Base-by-base conservation (phyloP, 2,888 invertebrate species). In the Helobdella robusta region DNA sequence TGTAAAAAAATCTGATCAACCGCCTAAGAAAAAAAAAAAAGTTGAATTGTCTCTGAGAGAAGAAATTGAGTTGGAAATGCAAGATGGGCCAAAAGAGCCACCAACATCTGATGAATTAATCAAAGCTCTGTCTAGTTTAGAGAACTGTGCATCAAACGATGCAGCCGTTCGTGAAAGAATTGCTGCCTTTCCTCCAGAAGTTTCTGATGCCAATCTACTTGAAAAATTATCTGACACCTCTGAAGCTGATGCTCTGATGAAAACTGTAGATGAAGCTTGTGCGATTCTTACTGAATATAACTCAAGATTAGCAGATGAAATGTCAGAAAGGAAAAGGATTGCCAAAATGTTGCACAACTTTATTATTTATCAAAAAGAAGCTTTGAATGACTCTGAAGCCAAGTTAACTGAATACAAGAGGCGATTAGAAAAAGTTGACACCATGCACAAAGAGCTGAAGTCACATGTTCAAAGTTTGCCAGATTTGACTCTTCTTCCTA, bases 61-160 rank as follows among this genome's bases (percentile, higher is more conserved):
- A 67, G 78, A 79, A 68, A 72, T 78, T 20, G 75, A 77, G 44
- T 71, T 71, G 8, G 73, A 75, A 64, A 68, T 73, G 35, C 72
- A 72, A 59, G 70, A 74, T 36, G 72, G 71, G 34, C 68, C 67
- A 18, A 66, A 70, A 8, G 72, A 72, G 8, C 70, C 74, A n/a
- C 73, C 67, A 15, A 32, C 64, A 0, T 88, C 93, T 0, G 92
- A 94, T 75, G 91, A 92, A 74, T 83, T 95, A 35, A 87, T 94
- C 68, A 89, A 89, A 65, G 71, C 75, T 8, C 69, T 79, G 52
- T 83, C 88, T 79, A 90, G 90, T 73, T 82, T 95, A 74, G 95
- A 95, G 79, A 91, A 90, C 75, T 90, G 92, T 67, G 93, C 95
- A 1, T 94, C 94, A 0, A 89, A 91, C 73, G 95, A 95, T 83